A percentile compares a stretch with the other conserved stretches of the same genome.
These are phyloP conservation scores for Cataglyphis hispanica DNA, from an alignment of 1,140 invertebrate genomes.

Conservation along the genomic window DNA sequence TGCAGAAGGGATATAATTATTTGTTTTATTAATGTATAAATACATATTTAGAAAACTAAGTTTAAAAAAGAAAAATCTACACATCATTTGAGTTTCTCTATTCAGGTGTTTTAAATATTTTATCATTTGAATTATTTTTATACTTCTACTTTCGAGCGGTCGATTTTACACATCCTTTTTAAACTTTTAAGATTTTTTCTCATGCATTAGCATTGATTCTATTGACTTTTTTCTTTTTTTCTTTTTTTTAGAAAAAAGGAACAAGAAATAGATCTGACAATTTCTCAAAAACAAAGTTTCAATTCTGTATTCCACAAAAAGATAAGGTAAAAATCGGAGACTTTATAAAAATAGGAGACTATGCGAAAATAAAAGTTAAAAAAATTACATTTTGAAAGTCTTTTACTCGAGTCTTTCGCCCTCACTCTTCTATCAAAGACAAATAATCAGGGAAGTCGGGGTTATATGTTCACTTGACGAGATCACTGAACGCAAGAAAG, in stretches of 20 bases:
- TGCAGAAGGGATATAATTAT: not conserved
- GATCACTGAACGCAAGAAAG: conserved; percentile 43
- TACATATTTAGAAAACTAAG: too few relatives aligned
- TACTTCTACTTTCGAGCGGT: too few relatives aligned
- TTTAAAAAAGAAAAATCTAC: too few relatives aligned
- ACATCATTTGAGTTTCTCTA: too few relatives aligned
- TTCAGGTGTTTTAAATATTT: too few relatives aligned
- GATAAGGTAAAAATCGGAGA: not conserved
- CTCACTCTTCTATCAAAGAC: conserved; percentile 34
- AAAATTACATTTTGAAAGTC: not conserved
- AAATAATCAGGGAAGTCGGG: conserved; percentile 64
- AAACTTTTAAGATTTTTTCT: too few relatives aligned
- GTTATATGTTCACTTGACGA: conserved; percentile 54
- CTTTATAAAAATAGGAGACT: conserved; percentile 17
- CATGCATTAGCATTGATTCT: too few relatives aligned
- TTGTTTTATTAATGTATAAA: not conserved
- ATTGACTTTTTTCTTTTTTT: not conserved
- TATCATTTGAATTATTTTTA: too few relatives aligned
- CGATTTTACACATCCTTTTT: too few relatives aligned
- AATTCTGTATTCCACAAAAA: conserved; percentile 2
- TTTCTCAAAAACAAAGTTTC: conserved; percentile 17
- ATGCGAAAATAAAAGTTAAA: not conserved
- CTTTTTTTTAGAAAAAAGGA: not conserved
- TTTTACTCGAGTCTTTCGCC: conserved; percentile 35
- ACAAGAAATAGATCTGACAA: not conserved